Percentiles rank a stretch among this genome's conserved stretches.
Evolutionary conservation across 64 coral and sea anemone genomes (phyloP).

Genomic region (Stichodactyla helianthus): DNA sequence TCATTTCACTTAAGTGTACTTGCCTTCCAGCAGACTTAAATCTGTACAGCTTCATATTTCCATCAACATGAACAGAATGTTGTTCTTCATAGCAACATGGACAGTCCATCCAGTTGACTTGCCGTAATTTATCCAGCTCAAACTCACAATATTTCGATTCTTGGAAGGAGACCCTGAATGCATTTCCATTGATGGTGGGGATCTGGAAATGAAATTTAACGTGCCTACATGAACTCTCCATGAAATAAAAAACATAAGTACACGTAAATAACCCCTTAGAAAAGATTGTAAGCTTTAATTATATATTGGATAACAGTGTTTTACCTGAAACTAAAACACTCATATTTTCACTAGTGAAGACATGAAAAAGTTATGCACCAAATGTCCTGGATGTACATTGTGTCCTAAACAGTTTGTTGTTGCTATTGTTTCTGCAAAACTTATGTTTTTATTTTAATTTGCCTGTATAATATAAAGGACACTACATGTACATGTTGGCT

Average conservation of each 20-base stretch:
- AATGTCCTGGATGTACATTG: too few relatives aligned
- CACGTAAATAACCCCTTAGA: too few relatives aligned
- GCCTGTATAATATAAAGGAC: too few relatives aligned
- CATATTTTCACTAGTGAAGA: too few relatives aligned
- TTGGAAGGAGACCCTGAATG: constrained; percentile 44
- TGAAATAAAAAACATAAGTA: too few relatives aligned
- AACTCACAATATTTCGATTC: constrained; percentile 73
- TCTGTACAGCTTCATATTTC: constrained; percentile 77
- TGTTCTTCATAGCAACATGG: constrained; percentile 49
- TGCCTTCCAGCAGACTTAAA: constrained; percentile 59
- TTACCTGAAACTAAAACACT: too few relatives aligned
- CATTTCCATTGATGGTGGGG: constrained; percentile 22
- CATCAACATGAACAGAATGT: constrained; percentile 73
- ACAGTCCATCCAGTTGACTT: constrained; percentile 56
- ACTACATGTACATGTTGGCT: too few relatives aligned
- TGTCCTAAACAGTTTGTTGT: too few relatives aligned
- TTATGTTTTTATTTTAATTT: neutral
- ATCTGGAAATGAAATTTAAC: neutral
- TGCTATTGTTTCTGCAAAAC: too few relatives aligned
- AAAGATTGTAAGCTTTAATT: too few relatives aligned
- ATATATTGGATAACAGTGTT: too few relatives aligned
- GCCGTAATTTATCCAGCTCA: constrained; percentile 32
- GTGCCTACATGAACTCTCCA: neutral
- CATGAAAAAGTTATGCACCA: too few relatives aligned
- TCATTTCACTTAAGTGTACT: constrained; percentile 11